These are phyloP conservation scores for Eulemur albifrons DNA, from an alignment of 2,797 vertebrate genomes.

Conservation along the genomic window DNA sequence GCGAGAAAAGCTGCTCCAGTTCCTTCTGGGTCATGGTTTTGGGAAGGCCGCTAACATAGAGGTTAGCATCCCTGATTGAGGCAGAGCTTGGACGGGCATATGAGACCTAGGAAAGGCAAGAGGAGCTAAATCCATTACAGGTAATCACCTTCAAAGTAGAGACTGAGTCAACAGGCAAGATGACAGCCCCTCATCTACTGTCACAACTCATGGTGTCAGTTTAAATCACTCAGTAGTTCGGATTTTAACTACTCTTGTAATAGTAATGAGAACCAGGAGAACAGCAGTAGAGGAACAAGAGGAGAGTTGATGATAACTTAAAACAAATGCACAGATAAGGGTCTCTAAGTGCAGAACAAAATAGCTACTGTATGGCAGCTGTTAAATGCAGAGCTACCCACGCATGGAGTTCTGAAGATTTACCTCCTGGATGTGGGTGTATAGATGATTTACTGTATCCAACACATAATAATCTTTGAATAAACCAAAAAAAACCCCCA, in stretches of 20 bases:
- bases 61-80: slow-evolving; percentile 99
- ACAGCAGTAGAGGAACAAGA: slow-evolving; percentile 69
- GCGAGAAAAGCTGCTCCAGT: slow-evolving; percentile 98
- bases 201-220: not conserved
- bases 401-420: slow-evolving; percentile 66
- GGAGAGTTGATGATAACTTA: slow-evolving; percentile 62
- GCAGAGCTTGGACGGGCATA: slow-evolving; percentile 99
- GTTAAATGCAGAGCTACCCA: slow-evolving; percentile 78
- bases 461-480: slow-evolving; percentile 75
- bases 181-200: not conserved
- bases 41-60: slow-evolving; percentile 99
- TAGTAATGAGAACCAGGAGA: slow-evolving; percentile 60
- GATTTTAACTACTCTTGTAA: slow-evolving; percentile 32
- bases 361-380: slow-evolving; percentile 75
- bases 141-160: not conserved
- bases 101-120: slow-evolving; percentile 90
- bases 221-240: slow-evolving; percentile 31
- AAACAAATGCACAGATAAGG: slow-evolving; percentile 64
- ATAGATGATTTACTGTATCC: slow-evolving; percentile 77
- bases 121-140: slow-evolving; percentile 56
- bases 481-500: not conserved
- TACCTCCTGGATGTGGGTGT: slow-evolving; percentile 79
- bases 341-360: slow-evolving; percentile 76
- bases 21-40: slow-evolving; percentile 99
- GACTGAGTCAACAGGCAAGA: not conserved